Base-by-base conservation (phyloP, 2,888 invertebrate genomes). In the Malachius bipustulatus region DNA sequence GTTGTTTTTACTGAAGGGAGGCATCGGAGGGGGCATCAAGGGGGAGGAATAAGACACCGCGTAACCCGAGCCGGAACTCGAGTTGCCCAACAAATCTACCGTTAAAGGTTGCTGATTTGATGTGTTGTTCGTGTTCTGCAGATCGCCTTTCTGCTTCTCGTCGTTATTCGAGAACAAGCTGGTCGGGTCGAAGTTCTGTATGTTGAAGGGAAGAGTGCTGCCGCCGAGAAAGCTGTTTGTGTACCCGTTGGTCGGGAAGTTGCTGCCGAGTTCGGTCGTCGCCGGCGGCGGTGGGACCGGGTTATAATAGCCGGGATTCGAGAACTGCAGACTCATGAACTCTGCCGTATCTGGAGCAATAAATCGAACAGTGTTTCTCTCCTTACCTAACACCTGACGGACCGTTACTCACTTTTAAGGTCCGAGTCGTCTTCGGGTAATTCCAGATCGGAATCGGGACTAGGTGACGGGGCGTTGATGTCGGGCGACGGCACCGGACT, bases 391-490 rank as follows among this genome's bases (percentile, higher is more conserved):
- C 40, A 33, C 27, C n/a, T 11, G 6, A 28, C 6, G 28, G 28
- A 10, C 8, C 8, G 6, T 28, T 8, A 6, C 28, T 10, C 28
- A 6, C 8, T 24, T 6, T 24, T 24, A 9, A 24, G 24, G 6
- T 19, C 24, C n/a, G n/a, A n/a, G 6, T 19, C 24, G 16, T 47
- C 51, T 32, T 55, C 71, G 1, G 84, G 84, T 37, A 85, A 63
- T 26, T 83, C 82, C 35, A 85, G 64, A 52, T 87, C 87, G 38
- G 82, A 79, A 50, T 84, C 85, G 16, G 87, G 85, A 51, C 78
- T 79, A 4, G 85, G 85, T 2, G 84, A 84, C 1, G 77, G 77
- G 37, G 78, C 74, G 41, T 66, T 63, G 2, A 75, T 66, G n/a
- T 73, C 73, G 0, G 82, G 82, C 1, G 76, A 73, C 1, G 82